Percentiles rank a stretch among this genome's conserved stretches.
phyloP scores from a whole-genome alignment of 2,797 vertebrate species.

The Enteromius anoplus region DNA sequence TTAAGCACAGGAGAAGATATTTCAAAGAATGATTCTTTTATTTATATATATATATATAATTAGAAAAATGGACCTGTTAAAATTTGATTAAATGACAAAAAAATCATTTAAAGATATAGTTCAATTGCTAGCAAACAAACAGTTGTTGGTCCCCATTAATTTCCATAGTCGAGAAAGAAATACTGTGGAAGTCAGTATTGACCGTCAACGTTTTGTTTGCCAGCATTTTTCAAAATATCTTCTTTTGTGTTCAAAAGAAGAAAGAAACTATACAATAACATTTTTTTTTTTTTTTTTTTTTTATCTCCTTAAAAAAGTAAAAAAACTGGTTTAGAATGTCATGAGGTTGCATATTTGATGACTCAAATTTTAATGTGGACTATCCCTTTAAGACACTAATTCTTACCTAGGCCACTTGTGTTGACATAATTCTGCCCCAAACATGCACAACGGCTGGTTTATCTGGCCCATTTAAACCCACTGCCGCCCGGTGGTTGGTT shows the following conservation, averaged over 20 bases:
- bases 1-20: not conserved
- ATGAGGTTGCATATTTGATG: not conserved
- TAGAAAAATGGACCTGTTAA: not conserved
- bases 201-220: not conserved
- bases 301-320: not conserved
- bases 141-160: not conserved
- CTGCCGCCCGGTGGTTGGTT: conserved; percentile 6
- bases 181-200: not conserved
- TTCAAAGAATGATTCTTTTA: not conserved
- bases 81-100: not conserved
- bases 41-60: not conserved
- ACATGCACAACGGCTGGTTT: not conserved
- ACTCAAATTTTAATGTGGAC: not conserved
- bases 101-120: not conserved
- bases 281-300: not conserved
- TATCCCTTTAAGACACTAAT: conserved; percentile 2
- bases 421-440: conserved; percentile 2
- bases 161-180: not conserved
- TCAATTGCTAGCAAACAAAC: not conserved
- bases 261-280: not conserved
- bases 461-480: conserved; percentile 15
- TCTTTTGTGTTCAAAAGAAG: not conserved
- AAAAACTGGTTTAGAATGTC: not conserved
- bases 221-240: not conserved
- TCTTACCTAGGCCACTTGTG: conserved; percentile 7